A percentile compares a stretch with the other conserved stretches of the same genome.
Evolutionary conservation across 2,888 invertebrate genomes (phyloP).

Genomic region (Mimas tiliae): DNA sequence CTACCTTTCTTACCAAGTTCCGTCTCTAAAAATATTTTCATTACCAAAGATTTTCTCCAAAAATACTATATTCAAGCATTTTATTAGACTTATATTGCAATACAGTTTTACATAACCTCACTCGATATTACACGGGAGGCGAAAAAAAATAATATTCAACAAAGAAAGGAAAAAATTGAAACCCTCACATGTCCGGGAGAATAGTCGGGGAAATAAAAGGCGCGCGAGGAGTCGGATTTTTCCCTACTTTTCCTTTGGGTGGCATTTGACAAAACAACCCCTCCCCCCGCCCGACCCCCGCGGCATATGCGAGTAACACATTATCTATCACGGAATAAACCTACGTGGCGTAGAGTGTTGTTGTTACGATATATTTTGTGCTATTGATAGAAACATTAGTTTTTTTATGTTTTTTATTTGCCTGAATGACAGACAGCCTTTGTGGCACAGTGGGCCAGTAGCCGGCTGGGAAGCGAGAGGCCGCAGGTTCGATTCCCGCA

Average conservation of each 20-base stretch:
- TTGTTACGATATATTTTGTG: constrained; percentile 15
- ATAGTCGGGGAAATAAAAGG: constrained; percentile 45
- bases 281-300: constrained; percentile 32
- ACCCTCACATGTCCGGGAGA: constrained; percentile 34
- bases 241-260: constrained; percentile 55
- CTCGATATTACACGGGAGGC: constrained; percentile 38
- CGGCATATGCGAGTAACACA: constrained; percentile 76
- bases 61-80: neutral
- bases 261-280: constrained; percentile 80
- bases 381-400: no score
- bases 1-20: no score
- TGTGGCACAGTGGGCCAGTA: no score
- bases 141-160: constrained; percentile 35
- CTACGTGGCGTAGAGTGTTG: constrained; percentile 53
- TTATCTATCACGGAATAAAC: constrained; percentile 77
- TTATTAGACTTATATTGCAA: constrained; percentile 40
- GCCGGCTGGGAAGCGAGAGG: no score
- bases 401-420: no score
- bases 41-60: neutral
- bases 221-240: constrained; percentile 50
- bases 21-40: no score
- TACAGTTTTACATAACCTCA: constrained; percentile 42
- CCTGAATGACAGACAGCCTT: no score
- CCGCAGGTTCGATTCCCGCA: no score
- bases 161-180: constrained; percentile 43